Conservation (phyloP, 2,797 vertebrate genomes). For the Xenopus petersii region DNA sequence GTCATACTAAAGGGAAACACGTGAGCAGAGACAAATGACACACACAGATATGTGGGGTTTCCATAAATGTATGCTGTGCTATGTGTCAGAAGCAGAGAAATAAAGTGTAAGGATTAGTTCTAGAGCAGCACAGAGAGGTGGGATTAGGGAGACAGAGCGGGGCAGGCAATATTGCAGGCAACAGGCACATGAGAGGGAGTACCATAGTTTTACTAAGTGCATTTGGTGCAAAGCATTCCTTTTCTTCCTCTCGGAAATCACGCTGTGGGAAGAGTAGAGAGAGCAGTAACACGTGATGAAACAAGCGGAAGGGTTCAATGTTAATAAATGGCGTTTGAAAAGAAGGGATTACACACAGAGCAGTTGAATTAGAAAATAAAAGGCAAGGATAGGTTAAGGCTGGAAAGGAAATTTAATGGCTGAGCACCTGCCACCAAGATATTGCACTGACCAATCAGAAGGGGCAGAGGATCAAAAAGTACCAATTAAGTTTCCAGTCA, state of each 20-base stretch:
- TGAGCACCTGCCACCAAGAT: not conserved
- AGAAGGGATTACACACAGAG: slow-evolving; percentile 14
- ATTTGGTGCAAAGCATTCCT: slow-evolving; percentile 75
- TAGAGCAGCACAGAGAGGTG: slow-evolving; percentile 44
- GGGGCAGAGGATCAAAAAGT: no score
- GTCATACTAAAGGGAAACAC: not conserved
- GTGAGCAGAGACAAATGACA: not conserved
- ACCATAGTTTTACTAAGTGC: slow-evolving; percentile 76
- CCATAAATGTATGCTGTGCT: slow-evolving; percentile 36
- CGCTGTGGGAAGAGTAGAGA: slow-evolving; percentile 63
- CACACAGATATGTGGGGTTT: slow-evolving; percentile 11
- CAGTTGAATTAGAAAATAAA: not conserved
- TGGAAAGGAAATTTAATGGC: not conserved
- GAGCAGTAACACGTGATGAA: slow-evolving; percentile 51
- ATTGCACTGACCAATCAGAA: no score
- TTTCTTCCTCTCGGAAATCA: slow-evolving; percentile 74
- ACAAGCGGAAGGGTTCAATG: slow-evolving; percentile 25
- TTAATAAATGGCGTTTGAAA: slow-evolving; percentile 38
- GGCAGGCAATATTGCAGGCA: slow-evolving; percentile 51
- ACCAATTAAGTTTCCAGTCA: no score
- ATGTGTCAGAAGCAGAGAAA: no score
- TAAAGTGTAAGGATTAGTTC: slow-evolving; percentile 9
- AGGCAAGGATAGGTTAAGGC: not conserved
- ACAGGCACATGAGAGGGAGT: slow-evolving; percentile 57
- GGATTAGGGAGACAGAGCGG: slow-evolving; percentile 39